Base-by-base conservation (phyloP, 2,888 invertebrate genomes). In the Galerucella pusilla region DNA sequence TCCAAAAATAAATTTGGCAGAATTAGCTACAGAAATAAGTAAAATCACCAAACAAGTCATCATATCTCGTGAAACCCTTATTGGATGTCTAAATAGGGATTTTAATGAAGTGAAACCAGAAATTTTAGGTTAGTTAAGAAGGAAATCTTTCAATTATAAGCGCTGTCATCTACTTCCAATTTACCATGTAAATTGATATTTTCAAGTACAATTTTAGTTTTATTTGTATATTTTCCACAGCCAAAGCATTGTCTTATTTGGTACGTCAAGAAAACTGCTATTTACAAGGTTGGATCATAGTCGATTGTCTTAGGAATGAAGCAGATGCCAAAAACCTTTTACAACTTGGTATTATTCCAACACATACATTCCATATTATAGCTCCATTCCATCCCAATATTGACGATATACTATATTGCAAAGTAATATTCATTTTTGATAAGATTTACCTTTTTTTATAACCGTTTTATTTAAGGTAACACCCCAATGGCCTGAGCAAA, bases 281-380 rank as follows among this genome's bases (percentile, higher is more conserved):
- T 35, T 59, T 11, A 14, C 67, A 73, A 64, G 76, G 82, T 28
- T 85, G 85, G 75, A 84, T 85, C 76, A 81, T 86, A 46, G 84
- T 80, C 87, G 89, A 89, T 81, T 87, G 89, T 73, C 88, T 90
- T 5, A 87, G 87, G 80, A 88, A 83, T 7, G 87, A 84, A 76
- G 80, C 82, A 52, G 90, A 90, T 80, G 90, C 90, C 1, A 86
- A 85, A 78, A 84, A 84, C 52, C 81, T 90, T 42, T 83, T 89
- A 57, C 85, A 86, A 57, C 78, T 81, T 4, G 90, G 90, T 3
- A 87, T 90, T 68, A 82, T 89, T 70, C 90, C 90, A 2, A 89
- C 90, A 1, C 90, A 90, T 74, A 89, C 89, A n/a, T 82, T 90
- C 28, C 88, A 90, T 76, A 83, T 90, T n/a, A 85, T 88, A 65